Percentiles rank a stretch among this genome's conserved stretches.
Conservation (phyloP, 2,113 vertebrate genomes). For the Gopherus flavomarginatus region DNA sequence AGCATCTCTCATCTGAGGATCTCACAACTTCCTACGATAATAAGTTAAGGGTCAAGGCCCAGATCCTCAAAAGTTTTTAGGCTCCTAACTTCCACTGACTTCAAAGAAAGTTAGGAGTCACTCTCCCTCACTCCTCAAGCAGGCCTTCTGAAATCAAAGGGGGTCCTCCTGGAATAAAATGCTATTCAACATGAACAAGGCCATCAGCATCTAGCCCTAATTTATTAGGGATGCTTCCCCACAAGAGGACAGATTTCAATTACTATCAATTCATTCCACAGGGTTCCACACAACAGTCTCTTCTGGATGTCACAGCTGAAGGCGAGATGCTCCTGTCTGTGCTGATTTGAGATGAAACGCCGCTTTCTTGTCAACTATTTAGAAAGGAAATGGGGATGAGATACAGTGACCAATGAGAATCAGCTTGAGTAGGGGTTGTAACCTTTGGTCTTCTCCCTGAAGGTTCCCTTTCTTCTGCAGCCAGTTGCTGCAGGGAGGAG, state of each 20-base stretch:
- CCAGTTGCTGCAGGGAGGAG: too few species aligned
- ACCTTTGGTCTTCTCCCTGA: neutral
- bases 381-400: neutral
- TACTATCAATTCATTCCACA: neutral
- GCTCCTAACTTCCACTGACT: neutral
- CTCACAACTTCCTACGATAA: neutral
- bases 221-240: accelerated
- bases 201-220: neutral
- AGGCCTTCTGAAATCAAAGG: neutral
- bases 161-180: neutral
- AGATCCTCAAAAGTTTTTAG: neutral
- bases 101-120: neutral
- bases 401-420: neutral
- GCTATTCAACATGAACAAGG: neutral
- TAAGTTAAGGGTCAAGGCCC: neutral
- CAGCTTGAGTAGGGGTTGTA: neutral
- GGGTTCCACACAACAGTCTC: accelerated
- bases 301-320: neutral
- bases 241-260: neutral
- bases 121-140: neutral
- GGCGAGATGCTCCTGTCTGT: neutral
- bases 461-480: neutral
- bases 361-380: neutral
- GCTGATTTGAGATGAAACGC: neutral
- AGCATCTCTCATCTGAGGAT: neutral